These are phyloP conservation scores for Strigamia crassipes DNA, from an alignment of 2,888 invertebrate species.

Conservation along the genomic window DNA sequence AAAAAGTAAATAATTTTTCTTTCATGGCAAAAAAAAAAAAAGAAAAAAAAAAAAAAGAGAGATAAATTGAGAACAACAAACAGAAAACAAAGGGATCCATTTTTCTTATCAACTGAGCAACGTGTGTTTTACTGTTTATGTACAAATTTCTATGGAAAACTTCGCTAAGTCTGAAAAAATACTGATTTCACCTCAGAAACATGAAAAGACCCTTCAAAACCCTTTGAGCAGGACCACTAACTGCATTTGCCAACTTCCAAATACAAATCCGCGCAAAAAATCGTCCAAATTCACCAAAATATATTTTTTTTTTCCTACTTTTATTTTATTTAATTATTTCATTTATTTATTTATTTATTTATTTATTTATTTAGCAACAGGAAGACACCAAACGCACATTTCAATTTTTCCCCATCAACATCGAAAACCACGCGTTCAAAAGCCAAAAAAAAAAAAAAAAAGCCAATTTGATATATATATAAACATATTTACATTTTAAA, in stretches of 20 bases:
- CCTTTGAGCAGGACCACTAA: background rate
- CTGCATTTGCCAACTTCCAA: background rate
- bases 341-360: background rate
- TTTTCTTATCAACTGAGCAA: background rate
- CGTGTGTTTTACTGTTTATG: background rate
- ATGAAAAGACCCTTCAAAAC: background rate
- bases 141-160: background rate
- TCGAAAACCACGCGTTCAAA: background rate
- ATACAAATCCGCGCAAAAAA: background rate
- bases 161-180: background rate
- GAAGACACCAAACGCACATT: constrained; percentile 2
- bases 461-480: background rate
- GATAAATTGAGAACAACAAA: background rate
- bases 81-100: background rate
- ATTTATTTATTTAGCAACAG: background rate
- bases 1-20: background rate
- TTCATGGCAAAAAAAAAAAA: too few species aligned
- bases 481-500: background rate
- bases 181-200: background rate
- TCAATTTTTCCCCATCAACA: background rate
- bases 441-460: background rate
- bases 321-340: too few species aligned
- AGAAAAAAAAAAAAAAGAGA: too few species aligned
- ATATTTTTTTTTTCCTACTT: background rate
- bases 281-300: too few species aligned